Base-by-base conservation (phyloP, 2,113 vertebrate genomes). In the Numida meleagris region DNA sequence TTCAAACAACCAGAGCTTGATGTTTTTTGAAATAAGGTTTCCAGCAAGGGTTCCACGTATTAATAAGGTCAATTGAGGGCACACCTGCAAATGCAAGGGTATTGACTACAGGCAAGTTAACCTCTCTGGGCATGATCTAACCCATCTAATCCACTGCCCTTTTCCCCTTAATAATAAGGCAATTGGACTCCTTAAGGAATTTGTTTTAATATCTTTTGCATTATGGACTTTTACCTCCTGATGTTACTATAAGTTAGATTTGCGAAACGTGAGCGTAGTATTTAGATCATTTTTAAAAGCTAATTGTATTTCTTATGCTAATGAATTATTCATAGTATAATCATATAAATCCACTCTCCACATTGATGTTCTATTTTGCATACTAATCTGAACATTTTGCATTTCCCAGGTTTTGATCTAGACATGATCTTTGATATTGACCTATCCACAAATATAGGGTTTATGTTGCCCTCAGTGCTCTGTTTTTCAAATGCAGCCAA, bases 261-360 rank as follows among this genome's bases (percentile, higher is more conserved):
- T 96, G 93, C 75, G 93, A 79, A 96, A 94, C 90, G 93, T 84
- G 82, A 96, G 67, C 24, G 10, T 68, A 90, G 84, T 58, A 94
- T 89, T 93, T 95, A 89, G 84, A 93, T 48, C 2, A 72, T 95
- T 97, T 94, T 95, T 93, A 93, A 95, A 89, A 90, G 85, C 89
- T 97, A 97, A 97, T 97, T 97, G 90, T 97, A 94, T 96, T 96
- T 93, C 95, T 96, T 83, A 14, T 91, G 72, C 71, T 96, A 96
- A 97, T 98, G 90, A 95, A 97, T 97, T 97, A 98, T 97, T 98
- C 95, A 97, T 97, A 42, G 23, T 33, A 94, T 96, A 96, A 97
- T 97, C 91, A 96, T 92, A 97, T 96, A 96, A 97, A 97, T 97
- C 91, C 94, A 93, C 82, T 96, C 90, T 96, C 78, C 50, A 88